Conservation (phyloP, 2,113 vertebrate genomes). For the Paramisgurnus dabryanus region DNA sequence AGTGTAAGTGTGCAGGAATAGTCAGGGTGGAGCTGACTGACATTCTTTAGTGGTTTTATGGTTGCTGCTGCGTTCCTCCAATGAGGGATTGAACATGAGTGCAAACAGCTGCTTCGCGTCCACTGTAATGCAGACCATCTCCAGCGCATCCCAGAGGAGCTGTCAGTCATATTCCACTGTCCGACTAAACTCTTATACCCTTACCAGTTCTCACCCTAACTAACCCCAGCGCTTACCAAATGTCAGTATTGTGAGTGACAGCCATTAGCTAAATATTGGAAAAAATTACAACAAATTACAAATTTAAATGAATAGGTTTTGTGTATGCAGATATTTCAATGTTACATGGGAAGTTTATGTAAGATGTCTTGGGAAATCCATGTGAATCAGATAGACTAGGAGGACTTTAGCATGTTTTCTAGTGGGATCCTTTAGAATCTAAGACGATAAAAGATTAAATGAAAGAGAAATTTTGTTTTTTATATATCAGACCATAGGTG, state of each 20-base stretch:
- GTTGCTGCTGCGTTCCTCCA: constrained; percentile 37
- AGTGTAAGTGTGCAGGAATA: constrained; percentile 2
- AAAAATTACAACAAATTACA: too few relatives aligned
- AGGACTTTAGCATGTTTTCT: too few relatives aligned
- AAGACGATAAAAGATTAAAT: too few relatives aligned
- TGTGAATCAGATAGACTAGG: too few relatives aligned
- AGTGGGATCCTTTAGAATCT: too few relatives aligned
- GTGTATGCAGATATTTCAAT: too few relatives aligned
- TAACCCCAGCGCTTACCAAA: neutral
- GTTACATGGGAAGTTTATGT: too few relatives aligned
- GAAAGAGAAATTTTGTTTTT: too few relatives aligned
- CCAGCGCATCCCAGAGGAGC: neutral
- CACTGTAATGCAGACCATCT: constrained; percentile 31
- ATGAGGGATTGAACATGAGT: constrained; percentile 44
- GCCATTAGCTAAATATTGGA: too few relatives aligned
- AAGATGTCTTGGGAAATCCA: too few relatives aligned
- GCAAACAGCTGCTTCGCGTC: constrained; percentile 47
- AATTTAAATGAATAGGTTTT: too few relatives aligned
- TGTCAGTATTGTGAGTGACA: neutral
- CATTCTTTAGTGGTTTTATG: constrained; percentile 50
- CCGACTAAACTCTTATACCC: neutral
- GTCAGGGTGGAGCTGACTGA: constrained; percentile 44
- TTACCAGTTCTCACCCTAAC: neutral
- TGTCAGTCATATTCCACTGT: neutral
- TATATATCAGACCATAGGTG: too few relatives aligned